Evolutionary conservation across 2,888 invertebrate genomes (phyloP).

Genomic region (Cyclophora albipunctata): DNA sequence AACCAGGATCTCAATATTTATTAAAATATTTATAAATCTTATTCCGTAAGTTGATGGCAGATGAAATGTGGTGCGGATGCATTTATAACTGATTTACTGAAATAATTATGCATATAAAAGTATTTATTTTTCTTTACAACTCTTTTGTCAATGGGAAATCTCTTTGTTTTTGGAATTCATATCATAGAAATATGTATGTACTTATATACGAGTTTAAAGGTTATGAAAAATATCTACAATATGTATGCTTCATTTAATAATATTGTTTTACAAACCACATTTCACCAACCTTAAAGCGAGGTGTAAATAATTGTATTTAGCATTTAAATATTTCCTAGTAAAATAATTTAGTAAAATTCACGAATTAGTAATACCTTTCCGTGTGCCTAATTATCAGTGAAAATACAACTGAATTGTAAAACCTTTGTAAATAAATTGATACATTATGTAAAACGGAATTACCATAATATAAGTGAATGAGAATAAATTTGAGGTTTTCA

Average conservation of each 20-base stretch:
- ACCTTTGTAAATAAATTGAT: slow-evolving; percentile 32
- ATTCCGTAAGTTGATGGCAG: slow-evolving; percentile 22
- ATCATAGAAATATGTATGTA: too few species aligned
- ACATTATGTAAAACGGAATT: slow-evolving; percentile 25
- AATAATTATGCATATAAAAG: too few species aligned
- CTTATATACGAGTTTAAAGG: too few species aligned
- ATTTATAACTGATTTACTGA: too few species aligned
- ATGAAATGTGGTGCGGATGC: too few species aligned
- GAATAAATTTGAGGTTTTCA: slow-evolving; percentile 55
- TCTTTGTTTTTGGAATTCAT: too few species aligned
- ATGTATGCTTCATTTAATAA: too few species aligned
- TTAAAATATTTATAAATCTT: slow-evolving; percentile 53
- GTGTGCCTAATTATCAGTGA: slow-evolving; percentile 59
- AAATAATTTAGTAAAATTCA: slow-evolving; percentile 18
- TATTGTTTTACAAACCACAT: neutral
- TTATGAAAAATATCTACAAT: too few species aligned
- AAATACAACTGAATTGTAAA: slow-evolving; percentile 33
- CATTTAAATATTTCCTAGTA: slow-evolving; percentile 15
- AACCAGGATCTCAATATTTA: slow-evolving; percentile 69
- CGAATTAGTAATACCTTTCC: slow-evolving; percentile 31
- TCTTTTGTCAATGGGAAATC: too few species aligned
- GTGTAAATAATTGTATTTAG: slow-evolving; percentile 24
- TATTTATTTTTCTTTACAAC: too few species aligned
- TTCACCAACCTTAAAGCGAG: neutral
- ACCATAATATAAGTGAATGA: slow-evolving; percentile 15